Evolutionary conservation across 2,113 vertebrate species (phyloP).

Genomic region (Chionodraco myersi): DNA sequence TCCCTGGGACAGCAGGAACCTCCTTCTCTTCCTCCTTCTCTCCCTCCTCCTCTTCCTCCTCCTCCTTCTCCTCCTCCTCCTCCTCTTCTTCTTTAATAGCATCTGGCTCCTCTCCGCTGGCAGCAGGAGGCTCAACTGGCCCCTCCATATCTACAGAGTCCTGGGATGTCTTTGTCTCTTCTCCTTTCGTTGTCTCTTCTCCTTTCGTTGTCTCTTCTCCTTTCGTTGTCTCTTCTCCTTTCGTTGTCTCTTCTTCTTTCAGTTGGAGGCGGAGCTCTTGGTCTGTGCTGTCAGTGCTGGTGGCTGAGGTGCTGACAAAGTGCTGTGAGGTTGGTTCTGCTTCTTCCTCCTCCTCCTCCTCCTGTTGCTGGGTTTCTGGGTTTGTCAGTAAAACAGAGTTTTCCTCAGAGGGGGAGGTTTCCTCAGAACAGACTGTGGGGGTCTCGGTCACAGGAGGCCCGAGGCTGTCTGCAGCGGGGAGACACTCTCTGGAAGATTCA

Average conservation of each 20-base stretch:
- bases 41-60: slow-evolving; percentile 38
- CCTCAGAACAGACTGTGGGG: slow-evolving; percentile 34
- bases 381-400: not conserved
- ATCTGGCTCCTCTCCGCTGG: slow-evolving; percentile 31
- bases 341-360: slow-evolving; percentile 14
- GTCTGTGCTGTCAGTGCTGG: slow-evolving; percentile 27
- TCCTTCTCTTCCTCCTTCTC: slow-evolving; percentile 43
- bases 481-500: slow-evolving; percentile 29
- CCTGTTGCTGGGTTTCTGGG: slow-evolving; percentile 6
- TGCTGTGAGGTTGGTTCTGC: slow-evolving; percentile 28
- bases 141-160: slow-evolving; percentile 12
- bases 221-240: too few species aligned
- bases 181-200: too few species aligned
- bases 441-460: slow-evolving; percentile 20
- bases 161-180: slow-evolving; percentile 1
- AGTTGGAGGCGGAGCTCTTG: slow-evolving; percentile 8
- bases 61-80: slow-evolving; percentile 11
- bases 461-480: slow-evolving; percentile 28
- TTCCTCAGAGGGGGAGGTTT: slow-evolving; percentile 4
- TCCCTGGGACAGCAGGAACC: slow-evolving; percentile 18
- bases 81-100: not conserved
- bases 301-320: slow-evolving; percentile 14
- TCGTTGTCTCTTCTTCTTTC: slow-evolving; percentile 6
- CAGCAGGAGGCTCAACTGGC: slow-evolving; percentile 13
- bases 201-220: too few species aligned